Conservation (phyloP, 2,797 vertebrate species). For the Acomys russatus region DNA sequence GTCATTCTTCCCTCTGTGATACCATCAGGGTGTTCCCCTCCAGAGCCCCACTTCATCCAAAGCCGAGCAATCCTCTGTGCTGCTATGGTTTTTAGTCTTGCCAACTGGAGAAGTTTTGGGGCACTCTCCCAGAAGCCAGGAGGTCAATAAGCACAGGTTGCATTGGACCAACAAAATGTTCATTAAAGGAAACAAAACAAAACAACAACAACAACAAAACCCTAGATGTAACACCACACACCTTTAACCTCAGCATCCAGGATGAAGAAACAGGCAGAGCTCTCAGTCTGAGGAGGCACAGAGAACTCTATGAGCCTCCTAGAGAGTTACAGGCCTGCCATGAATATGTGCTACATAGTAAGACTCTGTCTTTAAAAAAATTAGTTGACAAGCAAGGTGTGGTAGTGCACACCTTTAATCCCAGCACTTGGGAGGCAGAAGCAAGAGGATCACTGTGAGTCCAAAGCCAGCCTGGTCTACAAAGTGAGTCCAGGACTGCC, state of each 20-base stretch:
- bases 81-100: background rate
- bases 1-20: background rate
- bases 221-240: background rate
- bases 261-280: background rate
- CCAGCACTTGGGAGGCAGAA: too few species aligned
- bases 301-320: background rate
- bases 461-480: too few species aligned
- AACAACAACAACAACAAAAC: background rate
- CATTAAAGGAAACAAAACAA: background rate
- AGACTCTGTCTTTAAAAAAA: too few species aligned
- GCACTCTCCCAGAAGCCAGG: background rate
- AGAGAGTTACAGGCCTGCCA: too few species aligned
- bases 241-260: background rate
- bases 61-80: background rate
- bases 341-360: too few species aligned
- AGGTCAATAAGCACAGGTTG: background rate
- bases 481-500: too few species aligned
- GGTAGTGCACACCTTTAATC: too few species aligned
- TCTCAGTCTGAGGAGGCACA: background rate
- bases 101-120: background rate
- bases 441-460: too few species aligned
- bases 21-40: accelerated
- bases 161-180: background rate
- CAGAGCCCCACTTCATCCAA: background rate
- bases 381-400: too few species aligned